These are phyloP conservation scores for Ammodytes marinus DNA, from an alignment of 2,113 vertebrate species.

Conservation along the genomic window DNA sequence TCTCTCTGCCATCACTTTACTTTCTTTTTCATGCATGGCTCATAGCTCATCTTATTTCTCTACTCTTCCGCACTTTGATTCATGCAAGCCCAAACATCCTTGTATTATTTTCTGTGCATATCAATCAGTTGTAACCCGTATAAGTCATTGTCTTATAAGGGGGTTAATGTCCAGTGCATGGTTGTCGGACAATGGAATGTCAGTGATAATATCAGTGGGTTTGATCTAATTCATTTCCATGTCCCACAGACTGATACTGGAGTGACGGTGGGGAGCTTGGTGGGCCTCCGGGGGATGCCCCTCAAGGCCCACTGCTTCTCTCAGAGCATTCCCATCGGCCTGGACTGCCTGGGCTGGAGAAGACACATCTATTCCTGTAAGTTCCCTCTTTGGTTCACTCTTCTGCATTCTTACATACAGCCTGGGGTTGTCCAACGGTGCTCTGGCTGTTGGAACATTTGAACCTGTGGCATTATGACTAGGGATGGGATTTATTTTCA, in stretches of 20 bases:
- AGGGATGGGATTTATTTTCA: too few species aligned
- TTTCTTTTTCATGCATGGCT: slow-evolving; percentile 5
- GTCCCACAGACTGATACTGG: slow-evolving; percentile 64
- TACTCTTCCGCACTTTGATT: slow-evolving; percentile 2
- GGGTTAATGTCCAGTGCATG: background rate
- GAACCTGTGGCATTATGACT: background rate
- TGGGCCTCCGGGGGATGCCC: slow-evolving; percentile 72
- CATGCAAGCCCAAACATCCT: background rate
- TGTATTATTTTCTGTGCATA: background rate
- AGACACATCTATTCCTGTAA: slow-evolving; percentile 76
- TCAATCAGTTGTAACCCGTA: background rate
- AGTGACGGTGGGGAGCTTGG: slow-evolving; percentile 58
- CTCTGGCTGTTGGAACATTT: background rate
- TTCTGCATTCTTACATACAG: background rate
- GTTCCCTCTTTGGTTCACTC: slow-evolving; percentile 29
- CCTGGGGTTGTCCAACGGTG: background rate
- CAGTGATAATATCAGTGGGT: background rate
- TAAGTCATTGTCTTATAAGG: background rate
- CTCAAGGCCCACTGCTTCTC: slow-evolving; percentile 86
- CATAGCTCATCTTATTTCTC: background rate
- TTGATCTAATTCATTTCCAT: background rate
- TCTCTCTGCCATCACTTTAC: background rate
- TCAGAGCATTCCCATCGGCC: slow-evolving; percentile 88
- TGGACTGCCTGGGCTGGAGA: slow-evolving; percentile 87
- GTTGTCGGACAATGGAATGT: background rate